Conservation (phyloP, 2,888 invertebrate genomes). For the Brassicogethes aeneus region DNA sequence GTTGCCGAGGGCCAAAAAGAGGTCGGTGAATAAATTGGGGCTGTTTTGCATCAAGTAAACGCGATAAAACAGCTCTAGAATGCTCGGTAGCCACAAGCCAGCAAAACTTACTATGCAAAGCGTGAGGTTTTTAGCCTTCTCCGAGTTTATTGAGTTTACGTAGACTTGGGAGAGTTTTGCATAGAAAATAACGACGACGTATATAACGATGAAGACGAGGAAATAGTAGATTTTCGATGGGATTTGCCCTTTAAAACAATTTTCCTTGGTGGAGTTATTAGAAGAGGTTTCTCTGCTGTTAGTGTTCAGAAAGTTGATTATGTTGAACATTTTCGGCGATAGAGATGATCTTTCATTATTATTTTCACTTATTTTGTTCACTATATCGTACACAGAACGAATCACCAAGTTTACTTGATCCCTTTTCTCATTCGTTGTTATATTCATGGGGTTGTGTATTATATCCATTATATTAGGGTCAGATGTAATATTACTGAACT, state of each 20-base stretch:
- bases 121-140: constrained; percentile 19
- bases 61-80: constrained; percentile 29
- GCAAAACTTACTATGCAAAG: constrained; percentile 23
- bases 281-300: constrained; percentile 8
- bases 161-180: constrained; percentile 25
- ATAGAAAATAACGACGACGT: constrained; percentile 27
- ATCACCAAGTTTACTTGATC: constrained; percentile 28
- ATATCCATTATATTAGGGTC: constrained; percentile 20
- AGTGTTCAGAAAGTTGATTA: constrained; percentile 19
- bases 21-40: constrained; percentile 24
- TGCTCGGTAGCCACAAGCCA: constrained; percentile 33
- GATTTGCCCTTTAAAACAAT: constrained; percentile 14
- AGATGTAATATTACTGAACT: constrained; percentile 13
- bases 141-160: constrained; percentile 15
- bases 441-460: constrained; percentile 25
- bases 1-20: constrained; percentile 28
- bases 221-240: constrained; percentile 28
- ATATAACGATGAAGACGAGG: constrained; percentile 26
- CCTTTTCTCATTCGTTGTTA: constrained; percentile 15
- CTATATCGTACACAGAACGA: constrained; percentile 29
- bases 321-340: constrained; percentile 19
- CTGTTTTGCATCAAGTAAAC: constrained; percentile 25
- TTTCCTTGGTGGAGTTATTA: constrained; percentile 7
- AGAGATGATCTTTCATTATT: constrained; percentile 9
- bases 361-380: constrained; percentile 18